Evolutionary conservation across 2,888 invertebrate genomes (phyloP).

Genomic region (Brassicogethes aeneus): DNA sequence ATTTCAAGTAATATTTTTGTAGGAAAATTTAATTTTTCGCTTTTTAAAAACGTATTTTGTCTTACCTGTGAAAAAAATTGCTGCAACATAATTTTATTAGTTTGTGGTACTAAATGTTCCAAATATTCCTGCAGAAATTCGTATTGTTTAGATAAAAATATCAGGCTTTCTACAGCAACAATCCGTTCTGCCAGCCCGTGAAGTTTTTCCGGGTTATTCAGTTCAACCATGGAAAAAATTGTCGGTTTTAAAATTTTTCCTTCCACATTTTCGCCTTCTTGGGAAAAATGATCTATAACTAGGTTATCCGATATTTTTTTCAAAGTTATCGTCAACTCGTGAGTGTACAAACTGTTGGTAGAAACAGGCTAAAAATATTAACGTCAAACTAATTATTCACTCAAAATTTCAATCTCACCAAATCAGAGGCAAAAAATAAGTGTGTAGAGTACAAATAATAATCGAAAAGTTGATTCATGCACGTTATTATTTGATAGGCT

Average conservation of each 20-base stretch:
- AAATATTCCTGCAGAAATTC: constrained; percentile 76
- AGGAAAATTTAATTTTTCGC: too few relatives aligned
- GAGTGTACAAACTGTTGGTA: constrained; percentile 49
- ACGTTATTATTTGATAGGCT: constrained; percentile 80
- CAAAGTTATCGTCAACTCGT: constrained; percentile 63
- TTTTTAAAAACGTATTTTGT: too few relatives aligned
- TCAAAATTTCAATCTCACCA: constrained; percentile 39
- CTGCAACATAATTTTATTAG: constrained; percentile 57
- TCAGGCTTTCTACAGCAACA: constrained; percentile 86
- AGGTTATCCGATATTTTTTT: constrained; percentile 71
- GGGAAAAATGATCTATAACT: constrained; percentile 38
- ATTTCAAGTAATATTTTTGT: too few relatives aligned
- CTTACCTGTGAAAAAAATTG: constrained; percentile 58
- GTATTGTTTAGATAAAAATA: constrained; percentile 83
- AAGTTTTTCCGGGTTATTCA: constrained; percentile 60
- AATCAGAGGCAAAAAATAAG: constrained; percentile 72
- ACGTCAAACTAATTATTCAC: not conserved
- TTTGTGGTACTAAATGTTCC: constrained; percentile 70
- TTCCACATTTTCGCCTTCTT: constrained; percentile 25
- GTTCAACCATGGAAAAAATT: constrained; percentile 56
- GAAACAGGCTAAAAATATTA: constrained; percentile 41
- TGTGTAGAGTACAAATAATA: constrained; percentile 88
- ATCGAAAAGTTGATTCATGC: constrained; percentile 88
- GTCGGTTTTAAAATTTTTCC: constrained; percentile 43
- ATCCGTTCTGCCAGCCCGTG: constrained; percentile 80